A percentile compares a stretch with the other conserved stretches of the same genome.
phyloP scores from a whole-genome alignment of 2,888 invertebrate species.

The Poecilus cupreus region DNA sequence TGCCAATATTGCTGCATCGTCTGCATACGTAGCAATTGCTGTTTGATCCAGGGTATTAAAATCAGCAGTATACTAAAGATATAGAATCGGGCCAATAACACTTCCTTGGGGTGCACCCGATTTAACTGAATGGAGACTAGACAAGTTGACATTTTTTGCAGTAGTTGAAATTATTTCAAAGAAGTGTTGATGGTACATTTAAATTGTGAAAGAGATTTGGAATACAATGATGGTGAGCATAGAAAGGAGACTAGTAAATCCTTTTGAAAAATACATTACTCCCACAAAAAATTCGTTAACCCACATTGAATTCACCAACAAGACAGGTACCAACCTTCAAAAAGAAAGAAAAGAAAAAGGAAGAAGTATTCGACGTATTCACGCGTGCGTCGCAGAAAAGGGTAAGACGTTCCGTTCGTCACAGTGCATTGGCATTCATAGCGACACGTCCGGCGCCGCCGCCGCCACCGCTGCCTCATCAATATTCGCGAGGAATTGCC shows the following conservation, averaged over 20 bases:
- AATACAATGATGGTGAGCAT: too few species aligned
- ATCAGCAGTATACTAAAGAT: too few species aligned
- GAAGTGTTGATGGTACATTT: too few species aligned
- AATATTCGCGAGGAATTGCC: slow-evolving; percentile 70
- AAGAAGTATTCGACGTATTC: slow-evolving; percentile 12
- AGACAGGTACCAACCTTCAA: slow-evolving; percentile 12
- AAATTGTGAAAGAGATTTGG: too few species aligned
- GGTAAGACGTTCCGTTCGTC: slow-evolving; percentile 41
- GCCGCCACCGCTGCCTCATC: slow-evolving; percentile 66
- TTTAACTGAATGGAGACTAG: too few species aligned
- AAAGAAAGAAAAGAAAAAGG: slow-evolving; percentile 14
- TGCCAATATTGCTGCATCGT: too few species aligned
- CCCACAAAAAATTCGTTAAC: slow-evolving; percentile 11
- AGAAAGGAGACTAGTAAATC: neutral
- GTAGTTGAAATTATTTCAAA: too few species aligned
- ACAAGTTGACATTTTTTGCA: too few species aligned
- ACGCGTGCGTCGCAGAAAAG: slow-evolving; percentile 17
- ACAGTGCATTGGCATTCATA: slow-evolving; percentile 67
- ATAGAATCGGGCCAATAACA: too few species aligned
- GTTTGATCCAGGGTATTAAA: too few species aligned
- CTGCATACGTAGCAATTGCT: too few species aligned
- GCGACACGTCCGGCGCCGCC: slow-evolving; percentile 64
- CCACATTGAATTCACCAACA: slow-evolving; percentile 22
- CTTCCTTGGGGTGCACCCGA: too few species aligned
- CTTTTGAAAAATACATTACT: neutral